Conservation (phyloP, 2,113 vertebrate species). For the Spheniscus mendiculus region DNA sequence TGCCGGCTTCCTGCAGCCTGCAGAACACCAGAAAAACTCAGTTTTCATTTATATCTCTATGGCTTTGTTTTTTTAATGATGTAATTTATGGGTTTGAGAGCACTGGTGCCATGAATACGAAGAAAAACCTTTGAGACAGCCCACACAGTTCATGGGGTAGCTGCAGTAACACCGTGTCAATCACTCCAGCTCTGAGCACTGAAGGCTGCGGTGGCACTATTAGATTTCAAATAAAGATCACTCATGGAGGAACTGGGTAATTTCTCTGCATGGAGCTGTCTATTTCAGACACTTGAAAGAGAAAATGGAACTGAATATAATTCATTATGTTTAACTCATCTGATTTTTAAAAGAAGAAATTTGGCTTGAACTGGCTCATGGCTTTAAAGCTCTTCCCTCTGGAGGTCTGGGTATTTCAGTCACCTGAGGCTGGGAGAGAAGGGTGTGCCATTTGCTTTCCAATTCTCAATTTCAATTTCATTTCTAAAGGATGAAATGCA, state of each 20-base stretch:
- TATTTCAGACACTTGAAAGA: background rate
- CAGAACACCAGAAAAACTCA: background rate
- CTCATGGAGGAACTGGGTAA: background rate
- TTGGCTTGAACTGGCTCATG: background rate
- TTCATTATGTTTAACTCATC: background rate
- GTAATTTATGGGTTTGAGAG: background rate
- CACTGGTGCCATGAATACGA: background rate
- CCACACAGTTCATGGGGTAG: background rate
- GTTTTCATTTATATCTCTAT: background rate
- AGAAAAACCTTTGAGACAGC: background rate
- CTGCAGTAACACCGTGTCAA: background rate
- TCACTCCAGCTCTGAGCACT: background rate
- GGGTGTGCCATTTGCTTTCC: background rate
- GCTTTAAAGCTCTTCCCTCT: background rate
- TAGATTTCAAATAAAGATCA: conserved; percentile 1
- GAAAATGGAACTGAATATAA: background rate
- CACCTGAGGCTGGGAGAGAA: background rate
- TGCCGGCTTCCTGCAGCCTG: background rate
- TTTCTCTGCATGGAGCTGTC: background rate
- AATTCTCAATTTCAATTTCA: background rate
- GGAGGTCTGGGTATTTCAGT: background rate
- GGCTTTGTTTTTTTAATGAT: background rate
- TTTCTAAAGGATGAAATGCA: background rate
- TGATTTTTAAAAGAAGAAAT: conserved; percentile 17
- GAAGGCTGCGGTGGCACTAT: background rate